phyloP scores from a whole-genome alignment of 2,113 vertebrate species.

The Aptenodytes patagonicus region DNA sequence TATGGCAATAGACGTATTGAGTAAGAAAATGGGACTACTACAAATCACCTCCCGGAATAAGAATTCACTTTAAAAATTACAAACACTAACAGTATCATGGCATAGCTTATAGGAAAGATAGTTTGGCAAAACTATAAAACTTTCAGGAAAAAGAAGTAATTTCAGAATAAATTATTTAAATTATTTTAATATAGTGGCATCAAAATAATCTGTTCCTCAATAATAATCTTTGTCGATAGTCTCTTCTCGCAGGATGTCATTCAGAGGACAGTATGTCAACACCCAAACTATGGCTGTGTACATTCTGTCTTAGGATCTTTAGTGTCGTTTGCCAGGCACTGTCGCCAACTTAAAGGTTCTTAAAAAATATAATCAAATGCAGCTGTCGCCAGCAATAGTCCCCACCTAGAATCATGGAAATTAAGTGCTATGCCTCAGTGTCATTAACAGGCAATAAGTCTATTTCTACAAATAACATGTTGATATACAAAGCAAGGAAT shows the following conservation, averaged over 20 bases:
- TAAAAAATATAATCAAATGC: neutral
- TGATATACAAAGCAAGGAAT: neutral
- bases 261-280: neutral
- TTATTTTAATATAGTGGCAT: neutral
- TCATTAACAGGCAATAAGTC: neutral
- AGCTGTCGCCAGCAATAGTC: neutral
- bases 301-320: neutral
- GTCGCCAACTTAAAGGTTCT: neutral
- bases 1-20: accelerated
- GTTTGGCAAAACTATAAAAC: neutral
- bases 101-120: neutral
- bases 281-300: neutral
- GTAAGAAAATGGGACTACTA: neutral
- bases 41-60: neutral
- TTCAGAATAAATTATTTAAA: neutral
- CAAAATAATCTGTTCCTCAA: neutral
- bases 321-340: neutral
- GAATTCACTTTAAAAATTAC: neutral
- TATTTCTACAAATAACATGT: neutral
- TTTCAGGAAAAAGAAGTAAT: neutral
- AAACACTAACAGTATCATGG: neutral
- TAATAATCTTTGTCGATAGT: neutral
- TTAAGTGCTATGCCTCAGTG: neutral
- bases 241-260: neutral
- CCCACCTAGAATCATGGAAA: neutral